Conservation (phyloP, 2,113 vertebrate genomes). For the Siniperca knerii region DNA sequence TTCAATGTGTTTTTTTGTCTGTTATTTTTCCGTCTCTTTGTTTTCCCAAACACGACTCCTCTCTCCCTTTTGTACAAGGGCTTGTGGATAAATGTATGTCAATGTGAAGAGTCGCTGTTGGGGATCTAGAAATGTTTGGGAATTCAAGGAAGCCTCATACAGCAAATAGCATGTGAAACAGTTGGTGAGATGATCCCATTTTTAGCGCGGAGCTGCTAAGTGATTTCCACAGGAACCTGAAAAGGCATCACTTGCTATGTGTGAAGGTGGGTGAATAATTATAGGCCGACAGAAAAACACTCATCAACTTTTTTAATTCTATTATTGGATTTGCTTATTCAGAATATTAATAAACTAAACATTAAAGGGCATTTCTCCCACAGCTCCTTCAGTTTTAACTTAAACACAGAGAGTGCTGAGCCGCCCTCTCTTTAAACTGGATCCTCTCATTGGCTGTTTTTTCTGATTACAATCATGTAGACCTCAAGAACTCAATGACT, state of each 20-base stretch:
- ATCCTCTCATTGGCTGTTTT: conserved; percentile 80
- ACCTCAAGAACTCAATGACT: conserved; percentile 86
- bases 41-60: conserved; percentile 71
- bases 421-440: conserved; percentile 61
- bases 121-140: conserved; percentile 75
- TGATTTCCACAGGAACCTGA: conserved; percentile 42
- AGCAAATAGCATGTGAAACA: conserved; percentile 63
- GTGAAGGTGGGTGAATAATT: conserved; percentile 34
- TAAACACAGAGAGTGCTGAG: conserved; percentile 59
- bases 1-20: conserved; percentile 36
- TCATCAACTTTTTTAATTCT: conserved; percentile 22
- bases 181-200: conserved; percentile 78
- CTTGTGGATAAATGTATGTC: conserved; percentile 67
- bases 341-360: conserved; percentile 21
- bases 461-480: conserved; percentile 75
- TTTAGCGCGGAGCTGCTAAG: conserved; percentile 47
- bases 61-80: conserved; percentile 66
- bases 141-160: conserved; percentile 73
- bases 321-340: conserved; percentile 33
- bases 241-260: conserved; percentile 9
- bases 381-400: conserved; percentile 52
- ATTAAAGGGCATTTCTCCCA: conserved; percentile 9
- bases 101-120: conserved; percentile 55
- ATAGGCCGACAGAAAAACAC: conserved; percentile 9
- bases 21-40: conserved; percentile 43